These are phyloP conservation scores for Neoarius graeffei DNA, from an alignment of 2,113 vertebrate species.

Conservation along the genomic window DNA sequence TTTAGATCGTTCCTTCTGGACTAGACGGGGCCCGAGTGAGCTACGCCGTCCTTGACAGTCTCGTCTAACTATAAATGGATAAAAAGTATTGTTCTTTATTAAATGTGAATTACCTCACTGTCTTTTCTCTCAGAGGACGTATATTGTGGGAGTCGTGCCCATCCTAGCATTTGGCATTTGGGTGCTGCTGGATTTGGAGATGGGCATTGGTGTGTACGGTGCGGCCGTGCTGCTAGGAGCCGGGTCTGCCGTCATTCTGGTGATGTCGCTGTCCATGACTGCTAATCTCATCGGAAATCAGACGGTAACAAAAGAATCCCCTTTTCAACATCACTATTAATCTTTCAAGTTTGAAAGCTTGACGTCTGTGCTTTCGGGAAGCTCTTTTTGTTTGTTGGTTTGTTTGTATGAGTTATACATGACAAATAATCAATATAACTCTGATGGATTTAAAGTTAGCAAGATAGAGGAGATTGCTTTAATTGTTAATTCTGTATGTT, in stretches of 20 bases:
- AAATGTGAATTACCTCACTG: neutral
- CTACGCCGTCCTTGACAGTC: too few species aligned
- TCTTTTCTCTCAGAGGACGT: conserved; percentile 75
- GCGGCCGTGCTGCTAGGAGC: conserved; percentile 75
- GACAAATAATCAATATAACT: too few species aligned
- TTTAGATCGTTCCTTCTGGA: too few species aligned
- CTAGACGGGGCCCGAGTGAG: too few species aligned
- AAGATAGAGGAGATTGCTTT: neutral
- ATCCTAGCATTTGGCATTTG: conserved; percentile 79
- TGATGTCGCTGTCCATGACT: conserved; percentile 89
- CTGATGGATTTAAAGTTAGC: too few species aligned
- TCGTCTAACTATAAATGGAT: neutral
- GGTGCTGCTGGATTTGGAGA: conserved; percentile 70
- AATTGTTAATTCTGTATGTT: neutral
- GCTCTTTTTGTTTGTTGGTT: too few species aligned
- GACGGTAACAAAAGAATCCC: conserved; percentile 69
- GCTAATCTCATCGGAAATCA: conserved; percentile 85
- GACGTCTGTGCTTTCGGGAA: too few species aligned
- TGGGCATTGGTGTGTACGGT: conserved; percentile 73
- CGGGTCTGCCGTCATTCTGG: conserved; percentile 82
- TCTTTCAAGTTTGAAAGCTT: too few species aligned
- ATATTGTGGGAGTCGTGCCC: conserved; percentile 79
- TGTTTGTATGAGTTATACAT: too few species aligned
- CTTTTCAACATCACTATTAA: too few species aligned
- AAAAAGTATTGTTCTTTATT: neutral